Percentiles rank a stretch among this genome's conserved stretches.
These are phyloP conservation scores for Hirundo rustica DNA, from an alignment of 2,797 vertebrate genomes.

Conservation along the genomic window DNA sequence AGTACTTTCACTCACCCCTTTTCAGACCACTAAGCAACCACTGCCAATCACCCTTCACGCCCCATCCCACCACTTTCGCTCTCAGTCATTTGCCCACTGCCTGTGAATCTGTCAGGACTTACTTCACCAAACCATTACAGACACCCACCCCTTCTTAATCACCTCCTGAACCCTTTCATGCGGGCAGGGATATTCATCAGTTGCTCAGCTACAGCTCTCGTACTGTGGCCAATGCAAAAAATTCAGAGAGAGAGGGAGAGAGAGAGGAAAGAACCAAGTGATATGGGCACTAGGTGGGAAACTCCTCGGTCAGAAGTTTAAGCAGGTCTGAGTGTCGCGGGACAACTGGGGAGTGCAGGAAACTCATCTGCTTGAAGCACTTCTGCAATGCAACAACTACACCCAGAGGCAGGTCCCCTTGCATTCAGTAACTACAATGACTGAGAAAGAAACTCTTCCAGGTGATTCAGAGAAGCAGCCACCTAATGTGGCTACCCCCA, in stretches of 20 bases:
- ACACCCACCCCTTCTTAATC: conserved; percentile 25
- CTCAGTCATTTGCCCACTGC: conserved; percentile 49
- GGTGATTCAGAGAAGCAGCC: neutral
- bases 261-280: neutral
- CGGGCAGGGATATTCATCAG: neutral
- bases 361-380: neutral
- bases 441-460: neutral
- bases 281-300: neutral
- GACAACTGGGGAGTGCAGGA: neutral
- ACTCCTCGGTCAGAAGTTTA: neutral
- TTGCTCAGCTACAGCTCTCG: neutral
- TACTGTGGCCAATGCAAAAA: neutral
- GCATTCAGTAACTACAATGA: neutral
- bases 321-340: neutral
- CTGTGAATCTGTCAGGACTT: neutral
- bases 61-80: conserved; percentile 40
- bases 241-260: neutral
- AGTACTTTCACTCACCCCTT: conserved; percentile 52
- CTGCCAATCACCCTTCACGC: conserved; percentile 18
- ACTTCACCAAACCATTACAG: conserved; percentile 4
- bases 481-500: neutral
- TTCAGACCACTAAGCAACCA: conserved; percentile 57
- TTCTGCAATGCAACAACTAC: conserved; percentile 34
- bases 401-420: neutral
- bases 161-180: neutral